Conservation (phyloP, 2,797 vertebrate genomes). For the Melanotaenia parkinsoni region DNA sequence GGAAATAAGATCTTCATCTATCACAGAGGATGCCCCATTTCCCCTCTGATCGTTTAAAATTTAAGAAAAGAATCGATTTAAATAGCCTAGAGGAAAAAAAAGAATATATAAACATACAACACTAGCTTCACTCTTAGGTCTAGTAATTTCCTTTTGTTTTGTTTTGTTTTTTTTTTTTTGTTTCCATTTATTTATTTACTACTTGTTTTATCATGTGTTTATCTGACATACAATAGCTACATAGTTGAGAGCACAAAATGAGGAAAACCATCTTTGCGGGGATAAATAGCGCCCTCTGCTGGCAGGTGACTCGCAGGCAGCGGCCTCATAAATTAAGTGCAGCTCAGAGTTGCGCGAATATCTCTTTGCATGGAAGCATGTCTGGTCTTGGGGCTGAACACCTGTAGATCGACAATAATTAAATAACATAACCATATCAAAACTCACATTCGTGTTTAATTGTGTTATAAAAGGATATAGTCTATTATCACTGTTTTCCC, state of each 20-base stretch:
- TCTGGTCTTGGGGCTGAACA: neutral
- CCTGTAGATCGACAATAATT: neutral
- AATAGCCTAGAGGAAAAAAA: slow-evolving; percentile 7
- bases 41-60: neutral
- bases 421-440: neutral
- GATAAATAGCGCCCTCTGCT: slow-evolving; percentile 57
- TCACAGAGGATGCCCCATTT: slow-evolving; percentile 9
- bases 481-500: neutral
- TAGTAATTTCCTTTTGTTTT: neutral
- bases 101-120: too few relatives aligned
- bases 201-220: neutral
- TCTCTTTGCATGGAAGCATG: neutral
- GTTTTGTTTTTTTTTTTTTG: neutral
- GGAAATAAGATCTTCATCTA: slow-evolving; percentile 34
- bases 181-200: neutral
- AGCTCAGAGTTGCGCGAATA: slow-evolving; percentile 8
- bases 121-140: neutral
- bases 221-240: neutral
- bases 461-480: neutral
- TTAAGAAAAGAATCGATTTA: slow-evolving; percentile 17
- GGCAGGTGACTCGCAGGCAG: neutral
- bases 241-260: neutral
- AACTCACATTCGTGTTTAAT: neutral
- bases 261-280: neutral
- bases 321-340: slow-evolving; percentile 3